Conservation (phyloP, 2,113 vertebrate species). For the Scatophagus argus region DNA sequence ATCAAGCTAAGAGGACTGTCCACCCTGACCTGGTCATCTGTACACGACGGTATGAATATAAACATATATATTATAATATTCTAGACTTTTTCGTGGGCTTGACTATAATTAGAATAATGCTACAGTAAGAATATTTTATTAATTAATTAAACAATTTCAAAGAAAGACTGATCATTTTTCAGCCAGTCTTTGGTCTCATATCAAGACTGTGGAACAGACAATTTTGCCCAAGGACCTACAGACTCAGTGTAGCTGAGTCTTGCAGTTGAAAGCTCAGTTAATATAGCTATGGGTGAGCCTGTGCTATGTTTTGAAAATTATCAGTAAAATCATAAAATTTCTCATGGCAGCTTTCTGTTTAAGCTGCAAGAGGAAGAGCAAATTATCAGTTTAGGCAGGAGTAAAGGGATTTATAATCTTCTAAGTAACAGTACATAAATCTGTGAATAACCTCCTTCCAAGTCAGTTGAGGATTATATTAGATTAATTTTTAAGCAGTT, state of each 20-base stretch:
- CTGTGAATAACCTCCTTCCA: slow-evolving; percentile 46
- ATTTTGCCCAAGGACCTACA: slow-evolving; percentile 13
- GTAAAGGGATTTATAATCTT: slow-evolving; percentile 29
- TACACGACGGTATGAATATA: slow-evolving; percentile 87
- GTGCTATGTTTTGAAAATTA: slow-evolving; percentile 24
- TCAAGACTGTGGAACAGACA: background rate
- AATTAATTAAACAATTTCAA: background rate
- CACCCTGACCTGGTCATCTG: slow-evolving; percentile 94
- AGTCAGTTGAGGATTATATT: slow-evolving; percentile 33
- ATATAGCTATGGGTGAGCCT: slow-evolving; percentile 6
- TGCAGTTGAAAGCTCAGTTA: slow-evolving; percentile 3
- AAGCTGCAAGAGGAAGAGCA: slow-evolving; percentile 22
- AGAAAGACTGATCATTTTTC: background rate
- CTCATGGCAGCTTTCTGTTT: slow-evolving; percentile 4
- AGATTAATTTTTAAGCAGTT: slow-evolving; percentile 40
- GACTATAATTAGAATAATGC: background rate
- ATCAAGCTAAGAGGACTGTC: slow-evolving; percentile 90
- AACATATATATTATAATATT: slow-evolving; percentile 78
- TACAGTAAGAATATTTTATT: background rate
- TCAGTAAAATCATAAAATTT: slow-evolving; percentile 10
- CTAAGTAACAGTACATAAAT: slow-evolving; percentile 32
- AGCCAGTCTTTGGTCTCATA: slow-evolving; percentile 1
- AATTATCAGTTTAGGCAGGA: slow-evolving; percentile 22
- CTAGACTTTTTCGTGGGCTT: background rate
- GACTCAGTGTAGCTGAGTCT: slow-evolving; percentile 6